Base-by-base conservation (phyloP, 2,113 vertebrate species). In the Rhadina sibilatrix region DNA sequence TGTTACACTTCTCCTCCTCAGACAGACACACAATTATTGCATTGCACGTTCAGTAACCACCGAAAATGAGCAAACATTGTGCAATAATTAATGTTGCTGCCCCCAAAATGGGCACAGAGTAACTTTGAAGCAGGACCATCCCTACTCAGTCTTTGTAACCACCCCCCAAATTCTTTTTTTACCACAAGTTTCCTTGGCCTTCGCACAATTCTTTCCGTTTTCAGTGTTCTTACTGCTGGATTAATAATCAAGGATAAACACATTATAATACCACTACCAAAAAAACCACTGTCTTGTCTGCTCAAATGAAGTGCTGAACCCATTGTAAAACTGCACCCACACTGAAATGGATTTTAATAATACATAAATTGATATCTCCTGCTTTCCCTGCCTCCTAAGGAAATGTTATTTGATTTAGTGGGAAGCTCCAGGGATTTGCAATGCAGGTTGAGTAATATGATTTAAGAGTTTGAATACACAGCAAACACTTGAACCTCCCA, bases 401-500 rank as follows among this genome's bases (percentile, higher is more conserved):
- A 94, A 94, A 57, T 3, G 24, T 35, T 59, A 11, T 50, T 93
- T 94, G 72, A 93, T 90, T 87, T 60, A 92, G 87, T 46, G 35
- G 17, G 31, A n/a, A 38, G 54, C 82, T 93, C 86, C 78, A 91
- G 75, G 69, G 87, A 75, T 61, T 47, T 75, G 63, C 47, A 91
- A 92, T 47, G 50, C 77, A 81, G 69, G 81, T 95, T 25, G 4
- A 94, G 57, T 71, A 78, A 83, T 49, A 46, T 30, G 31, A 90
- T 87, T 75, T 80, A 60, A 91, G 24, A 33, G 30, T 50, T 69
- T 74, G 83, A 91, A 82, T 46, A 89, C 44, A 66, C 60, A 93
- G 83, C 57, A 75, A 87, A 89, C 22, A 66, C 63, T 74, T 49
- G 53, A 75, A 80, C 28, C 68, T 82, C 87, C 69, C 78, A 65